These are phyloP conservation scores for Athalia cordata DNA, from an alignment of 2,888 invertebrate genomes.

Conservation along the genomic window DNA sequence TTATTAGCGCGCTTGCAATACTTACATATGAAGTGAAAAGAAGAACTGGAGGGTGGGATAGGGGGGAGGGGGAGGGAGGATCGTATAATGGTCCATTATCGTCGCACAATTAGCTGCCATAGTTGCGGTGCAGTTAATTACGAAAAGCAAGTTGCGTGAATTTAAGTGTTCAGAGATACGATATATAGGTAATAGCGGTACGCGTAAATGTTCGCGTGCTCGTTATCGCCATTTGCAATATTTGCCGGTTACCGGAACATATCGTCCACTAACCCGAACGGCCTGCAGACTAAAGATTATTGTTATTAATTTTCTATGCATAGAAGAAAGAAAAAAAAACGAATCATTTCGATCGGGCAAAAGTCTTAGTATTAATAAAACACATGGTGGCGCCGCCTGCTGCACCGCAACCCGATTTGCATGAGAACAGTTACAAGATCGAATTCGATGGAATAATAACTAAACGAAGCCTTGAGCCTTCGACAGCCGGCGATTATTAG, in stretches of 20 bases:
- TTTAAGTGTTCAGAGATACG: background rate
- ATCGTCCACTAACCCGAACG: background rate
- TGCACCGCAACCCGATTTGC: no score
- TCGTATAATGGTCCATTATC: conserved; percentile 21
- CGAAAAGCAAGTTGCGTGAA: conserved; percentile 23
- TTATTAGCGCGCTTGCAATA: no score
- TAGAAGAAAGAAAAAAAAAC: background rate
- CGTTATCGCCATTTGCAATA: conserved; percentile 8
- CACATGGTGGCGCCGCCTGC: background rate
- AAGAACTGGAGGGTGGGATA: no score
- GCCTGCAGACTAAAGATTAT: background rate
- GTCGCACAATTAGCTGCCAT: conserved; percentile 9
- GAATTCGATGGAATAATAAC: no score
- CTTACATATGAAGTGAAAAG: no score
- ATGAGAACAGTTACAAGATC: no score
- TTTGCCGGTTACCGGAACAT: conserved; percentile 36
- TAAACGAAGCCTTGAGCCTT: no score
- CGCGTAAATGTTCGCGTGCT: background rate
- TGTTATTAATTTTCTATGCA: background rate
- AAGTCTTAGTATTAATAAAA: background rate
- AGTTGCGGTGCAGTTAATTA: conserved; percentile 14
- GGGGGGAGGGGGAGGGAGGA: no score
- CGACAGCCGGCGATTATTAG: background rate
- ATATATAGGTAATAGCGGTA: no score
- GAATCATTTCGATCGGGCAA: background rate